Percentiles rank a stretch among this genome's conserved stretches.
phyloP scores from a whole-genome alignment of 1,140 invertebrate species.

The Mizuhopecten yessoensis region DNA sequence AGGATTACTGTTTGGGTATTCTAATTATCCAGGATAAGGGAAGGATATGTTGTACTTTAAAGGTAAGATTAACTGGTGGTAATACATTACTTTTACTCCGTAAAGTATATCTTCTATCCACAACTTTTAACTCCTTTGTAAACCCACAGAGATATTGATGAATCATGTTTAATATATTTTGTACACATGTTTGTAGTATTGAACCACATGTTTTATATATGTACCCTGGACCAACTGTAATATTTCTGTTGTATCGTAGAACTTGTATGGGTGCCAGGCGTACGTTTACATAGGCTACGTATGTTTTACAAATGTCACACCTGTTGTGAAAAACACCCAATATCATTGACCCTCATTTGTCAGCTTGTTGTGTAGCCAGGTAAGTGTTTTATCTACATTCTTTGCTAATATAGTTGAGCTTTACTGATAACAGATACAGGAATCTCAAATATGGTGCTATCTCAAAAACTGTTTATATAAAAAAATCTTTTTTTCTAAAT shows the following conservation, averaged over 20 bases:
- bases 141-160: neutral
- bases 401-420: no score
- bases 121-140: conserved; percentile 14
- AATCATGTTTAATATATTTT: neutral
- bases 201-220: neutral
- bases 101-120: neutral
- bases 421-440: no score
- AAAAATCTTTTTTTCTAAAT: no score
- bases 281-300: no score
- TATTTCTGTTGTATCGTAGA: neutral
- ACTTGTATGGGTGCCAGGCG: no score
- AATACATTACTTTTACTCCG: neutral
- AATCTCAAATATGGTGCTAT: no score
- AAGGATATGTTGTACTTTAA: neutral
- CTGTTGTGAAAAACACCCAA: no score
- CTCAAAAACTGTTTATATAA: no score
- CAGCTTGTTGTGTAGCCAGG: no score
- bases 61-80: neutral
- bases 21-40: neutral
- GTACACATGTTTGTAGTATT: neutral
- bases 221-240: neutral
- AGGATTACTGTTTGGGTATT: neutral
- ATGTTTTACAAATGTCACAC: no score
- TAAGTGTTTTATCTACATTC: no score
- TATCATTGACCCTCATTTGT: no score